Evolutionary conservation across 2,113 vertebrate species (phyloP).

Genomic region (Nerophis ophidion): DNA sequence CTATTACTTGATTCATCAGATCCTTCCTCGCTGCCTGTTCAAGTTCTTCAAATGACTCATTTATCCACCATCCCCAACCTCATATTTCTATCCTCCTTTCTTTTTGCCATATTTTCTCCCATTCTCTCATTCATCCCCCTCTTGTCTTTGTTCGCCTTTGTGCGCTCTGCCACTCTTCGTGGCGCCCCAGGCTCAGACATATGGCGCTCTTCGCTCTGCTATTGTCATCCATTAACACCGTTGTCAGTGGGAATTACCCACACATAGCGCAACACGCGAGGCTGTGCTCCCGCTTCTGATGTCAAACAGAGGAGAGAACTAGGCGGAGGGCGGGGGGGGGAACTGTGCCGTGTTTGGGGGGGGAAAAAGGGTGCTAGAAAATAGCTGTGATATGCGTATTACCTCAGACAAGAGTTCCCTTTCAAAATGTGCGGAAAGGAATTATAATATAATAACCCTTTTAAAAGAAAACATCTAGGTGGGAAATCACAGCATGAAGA

Average conservation of each 20-base stretch:
- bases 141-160: slow-evolving; percentile 41
- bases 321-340: slow-evolving; percentile 21
- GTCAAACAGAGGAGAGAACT: slow-evolving; percentile 44
- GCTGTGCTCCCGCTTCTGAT: slow-evolving; percentile 42
- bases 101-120: slow-evolving; percentile 1
- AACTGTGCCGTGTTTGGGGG: slow-evolving; percentile 10
- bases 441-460: background rate
- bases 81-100: slow-evolving; percentile 1
- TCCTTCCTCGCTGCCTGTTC: background rate
- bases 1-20: background rate
- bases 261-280: slow-evolving; percentile 52
- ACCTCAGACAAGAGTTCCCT: slow-evolving; percentile 15
- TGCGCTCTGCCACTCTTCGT: slow-evolving; percentile 56
- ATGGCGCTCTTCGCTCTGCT: slow-evolving; percentile 64
- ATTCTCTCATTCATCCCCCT: slow-evolving; percentile 6
- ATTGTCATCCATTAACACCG: slow-evolving; percentile 76
- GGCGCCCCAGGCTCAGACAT: slow-evolving; percentile 67
- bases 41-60: background rate
- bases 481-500: slow-evolving; percentile 26
- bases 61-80: background rate
- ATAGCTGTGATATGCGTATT: slow-evolving; percentile 20
- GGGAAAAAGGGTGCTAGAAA: slow-evolving; percentile 15
- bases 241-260: slow-evolving; percentile 72
- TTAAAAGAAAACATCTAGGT: background rate
- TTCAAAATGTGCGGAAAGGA: slow-evolving; percentile 1